Evolutionary conservation across 2,888 invertebrate species (phyloP).

Genomic region (Cynaeus angustus): DNA sequence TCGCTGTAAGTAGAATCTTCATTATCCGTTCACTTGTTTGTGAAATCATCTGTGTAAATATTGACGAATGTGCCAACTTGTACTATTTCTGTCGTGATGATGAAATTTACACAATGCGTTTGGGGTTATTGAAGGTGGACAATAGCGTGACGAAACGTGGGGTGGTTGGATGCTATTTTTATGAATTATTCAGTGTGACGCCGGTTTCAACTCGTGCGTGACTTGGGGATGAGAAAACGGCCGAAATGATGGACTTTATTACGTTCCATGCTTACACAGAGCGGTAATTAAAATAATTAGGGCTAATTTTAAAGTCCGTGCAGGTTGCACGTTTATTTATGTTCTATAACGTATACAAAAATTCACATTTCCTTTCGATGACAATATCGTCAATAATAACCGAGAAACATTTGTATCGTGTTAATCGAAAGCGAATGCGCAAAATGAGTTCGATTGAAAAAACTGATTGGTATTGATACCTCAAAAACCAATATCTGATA

Average conservation of each 20-base stretch:
- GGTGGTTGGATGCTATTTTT: too few relatives aligned
- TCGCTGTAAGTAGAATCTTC: slow-evolving; percentile 78
- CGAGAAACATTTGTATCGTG: too few relatives aligned
- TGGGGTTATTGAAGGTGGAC: slow-evolving; percentile 21
- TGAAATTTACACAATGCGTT: slow-evolving; percentile 9
- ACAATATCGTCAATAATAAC: too few relatives aligned
- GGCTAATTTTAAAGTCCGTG: background rate
- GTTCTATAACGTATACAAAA: too few relatives aligned
- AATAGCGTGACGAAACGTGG: slow-evolving; percentile 36
- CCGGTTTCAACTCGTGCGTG: background rate
- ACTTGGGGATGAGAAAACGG: background rate
- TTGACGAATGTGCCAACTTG: slow-evolving; percentile 38
- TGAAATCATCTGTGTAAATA: slow-evolving; percentile 27
- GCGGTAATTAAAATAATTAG: background rate
- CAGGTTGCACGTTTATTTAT: too few relatives aligned
- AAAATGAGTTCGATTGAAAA: too few relatives aligned
- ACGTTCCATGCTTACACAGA: background rate
- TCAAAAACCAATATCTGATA: too few relatives aligned
- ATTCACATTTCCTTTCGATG: too few relatives aligned
- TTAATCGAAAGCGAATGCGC: too few relatives aligned
- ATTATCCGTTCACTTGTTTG: slow-evolving; percentile 5
- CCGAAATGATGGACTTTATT: background rate
- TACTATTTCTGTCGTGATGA: slow-evolving; percentile 40
- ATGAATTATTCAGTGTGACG: too few relatives aligned
- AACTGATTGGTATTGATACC: too few relatives aligned